These are phyloP conservation scores for Tortrix viridana DNA, from an alignment of 2,888 invertebrate genomes.

Conservation along the genomic window DNA sequence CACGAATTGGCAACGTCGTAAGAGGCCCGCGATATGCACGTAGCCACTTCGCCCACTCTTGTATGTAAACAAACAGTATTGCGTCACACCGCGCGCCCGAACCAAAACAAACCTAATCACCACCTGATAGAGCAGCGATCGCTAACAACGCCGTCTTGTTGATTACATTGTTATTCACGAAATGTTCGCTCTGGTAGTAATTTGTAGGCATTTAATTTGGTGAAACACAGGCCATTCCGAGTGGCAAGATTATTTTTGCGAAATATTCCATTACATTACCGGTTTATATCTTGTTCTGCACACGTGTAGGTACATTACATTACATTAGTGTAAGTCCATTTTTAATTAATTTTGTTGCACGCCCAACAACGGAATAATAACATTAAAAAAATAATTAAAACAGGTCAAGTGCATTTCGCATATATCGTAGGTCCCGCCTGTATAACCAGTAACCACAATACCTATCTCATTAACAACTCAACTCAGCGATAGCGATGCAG, in stretches of 20 bases:
- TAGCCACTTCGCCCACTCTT: slow-evolving; percentile 56
- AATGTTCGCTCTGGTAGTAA: slow-evolving; percentile 57
- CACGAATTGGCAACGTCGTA: slow-evolving; percentile 73
- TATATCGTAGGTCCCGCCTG: slow-evolving; percentile 9
- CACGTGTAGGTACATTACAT: too few relatives aligned
- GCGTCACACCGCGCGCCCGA: slow-evolving; percentile 61
- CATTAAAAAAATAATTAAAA: slow-evolving; percentile 16
- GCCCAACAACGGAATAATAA: not conserved
- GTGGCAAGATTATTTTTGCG: slow-evolving; percentile 13
- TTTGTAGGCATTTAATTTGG: slow-evolving; percentile 45
- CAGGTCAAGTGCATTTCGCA: slow-evolving; percentile 20
- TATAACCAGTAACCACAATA: slow-evolving; percentile 1
- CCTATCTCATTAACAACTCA: not conserved
- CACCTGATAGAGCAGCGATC: slow-evolving; percentile 48
- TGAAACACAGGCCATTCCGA: slow-evolving; percentile 18
- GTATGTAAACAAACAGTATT: slow-evolving; percentile 78
- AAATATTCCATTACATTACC: slow-evolving; percentile 15
- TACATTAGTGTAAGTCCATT: too few relatives aligned
- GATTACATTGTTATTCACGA: slow-evolving; percentile 65
- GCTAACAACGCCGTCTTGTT: slow-evolving; percentile 34
- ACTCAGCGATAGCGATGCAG: too few relatives aligned
- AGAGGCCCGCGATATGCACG: slow-evolving; percentile 44
- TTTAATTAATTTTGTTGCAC: too few relatives aligned
- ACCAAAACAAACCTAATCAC: slow-evolving; percentile 57
- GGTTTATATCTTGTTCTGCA: not conserved